Evolutionary conservation across 2,888 invertebrate species (phyloP), one percentile per base, ranked within the genome.

Genomic region (Dolichomitus sp.): DNA sequence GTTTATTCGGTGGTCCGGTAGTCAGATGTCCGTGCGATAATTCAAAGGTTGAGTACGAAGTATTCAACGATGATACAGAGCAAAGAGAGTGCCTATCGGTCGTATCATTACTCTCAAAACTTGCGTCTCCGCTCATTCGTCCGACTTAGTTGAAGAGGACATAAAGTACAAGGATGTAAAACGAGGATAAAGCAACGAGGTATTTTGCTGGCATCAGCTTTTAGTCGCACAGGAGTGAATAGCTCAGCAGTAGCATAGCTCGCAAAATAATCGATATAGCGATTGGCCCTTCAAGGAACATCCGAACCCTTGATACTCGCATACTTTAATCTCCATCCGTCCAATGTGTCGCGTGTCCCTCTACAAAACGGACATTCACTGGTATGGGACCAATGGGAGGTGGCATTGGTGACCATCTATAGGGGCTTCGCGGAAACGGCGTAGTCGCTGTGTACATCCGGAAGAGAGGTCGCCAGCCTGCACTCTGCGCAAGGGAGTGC

Each of bases 71-170:
- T 33, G 65, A 57, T 59, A 57, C 59, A 54, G 40, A 37, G 59
- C 48, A 33, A 59, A 59, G 57, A 40, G 48, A 37, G 11, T 45
- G 59, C 19, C 50, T 27, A 68, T 76, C 66, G 59, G 50, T 76
- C 73, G 78, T 61, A 80, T 89, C 87, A 90, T 90, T 90, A 87
- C 85, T 77, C 81, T 80, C 82, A 81, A 85, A 84, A 85, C 85
- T 89, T 86, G 72, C 65, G 52, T 77, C 45, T 65, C 45, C 30
- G 33, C 75, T 73, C 65, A 59, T 61, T 66, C 66, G 68, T 79
- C 76, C 80, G 73, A 78, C 50, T 74, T 5, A 59, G 50, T 65
- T 37, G 76, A 37, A 70, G 82, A 82, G 83, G 63, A 75, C 80
- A 74, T 75, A 69, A 78, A 37, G 70, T 80, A 76, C 76, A 83